Conservation (phyloP, 2,113 vertebrate species). For the Tricholaema leucomelas region DNA sequence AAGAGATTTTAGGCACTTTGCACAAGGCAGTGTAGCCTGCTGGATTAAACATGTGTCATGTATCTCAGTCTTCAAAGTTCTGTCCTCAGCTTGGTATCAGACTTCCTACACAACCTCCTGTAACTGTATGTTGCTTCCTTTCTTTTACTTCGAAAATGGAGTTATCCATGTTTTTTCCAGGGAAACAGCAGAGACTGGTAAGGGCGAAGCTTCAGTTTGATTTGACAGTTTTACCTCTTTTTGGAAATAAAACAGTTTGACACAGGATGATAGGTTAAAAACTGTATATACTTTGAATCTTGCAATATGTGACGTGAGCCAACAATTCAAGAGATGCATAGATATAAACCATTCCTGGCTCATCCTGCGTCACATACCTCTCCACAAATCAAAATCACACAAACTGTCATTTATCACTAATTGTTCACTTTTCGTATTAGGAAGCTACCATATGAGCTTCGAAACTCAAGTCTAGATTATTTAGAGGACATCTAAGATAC, state of each 20-base stretch:
- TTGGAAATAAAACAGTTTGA: not conserved
- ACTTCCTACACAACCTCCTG: not conserved
- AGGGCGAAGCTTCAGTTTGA: not conserved
- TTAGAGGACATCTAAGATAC: too few species aligned
- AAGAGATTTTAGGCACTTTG: slow-evolving; percentile 42
- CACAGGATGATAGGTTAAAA: not conserved
- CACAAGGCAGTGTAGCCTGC: not conserved
- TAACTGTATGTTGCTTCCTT: not conserved
- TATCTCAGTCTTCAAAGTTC: not conserved
- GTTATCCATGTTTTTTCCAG: not conserved
- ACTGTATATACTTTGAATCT: not conserved
- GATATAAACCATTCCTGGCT: accelerated
- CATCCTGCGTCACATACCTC: not conserved
- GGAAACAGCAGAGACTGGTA: not conserved
- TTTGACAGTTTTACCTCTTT: not conserved
- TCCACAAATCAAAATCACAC: not conserved
- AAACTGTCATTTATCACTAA: not conserved
- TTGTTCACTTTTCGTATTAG: not conserved
- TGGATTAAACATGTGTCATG: slow-evolving; percentile 2
- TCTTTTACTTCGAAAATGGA: not conserved
- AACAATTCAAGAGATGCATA: not conserved
- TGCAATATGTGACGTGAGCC: not conserved
- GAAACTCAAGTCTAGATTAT: not conserved
- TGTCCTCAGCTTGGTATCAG: not conserved
- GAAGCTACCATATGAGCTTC: not conserved